Base-by-base conservation (phyloP, 2,888 invertebrate genomes). In the Diploptera punctata region DNA sequence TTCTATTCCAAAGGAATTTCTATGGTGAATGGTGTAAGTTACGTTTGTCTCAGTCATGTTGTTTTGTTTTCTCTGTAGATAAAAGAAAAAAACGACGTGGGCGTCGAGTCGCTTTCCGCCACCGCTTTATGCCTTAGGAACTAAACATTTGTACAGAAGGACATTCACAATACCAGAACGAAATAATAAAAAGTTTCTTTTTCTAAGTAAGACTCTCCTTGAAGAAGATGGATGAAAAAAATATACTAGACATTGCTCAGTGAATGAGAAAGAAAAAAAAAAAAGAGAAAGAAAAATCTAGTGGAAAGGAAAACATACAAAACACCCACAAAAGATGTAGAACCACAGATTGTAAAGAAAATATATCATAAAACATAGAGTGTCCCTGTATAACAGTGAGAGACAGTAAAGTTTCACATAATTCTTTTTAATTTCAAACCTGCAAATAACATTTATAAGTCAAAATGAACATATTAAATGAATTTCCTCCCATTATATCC, bases 161-260 rank as follows among this genome's bases (percentile, higher is more conserved):
- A 33, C 10, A 33, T 33, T 19, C 18, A 18, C 19, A 18, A 52
- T 52, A 21, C 5, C 4, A n/a, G 9, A 47, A 47, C 7, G 18
- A n/a, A n/a, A 47, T 7, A 47, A n/a, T 13, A 47, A 3, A 16
- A 10, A 9, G 26, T 54, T 3, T 54, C n/a, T n/a, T n/a, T n/a
- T n/a, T n/a, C 54, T 26, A 54, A 2, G 54, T 26, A 24, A 24
- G 54, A 26, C 26, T 26, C 26, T 54, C 21, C 49, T 26, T 26
- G 26, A 54, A 26, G 54, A 29, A 54, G 54, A 54, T 24, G 26
- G 54, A 54, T 54, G 26, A 54, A 54, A 54, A 54, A 16, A 13
- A 13, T 9, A 54, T 26, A 24, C 54, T 54, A 54, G 24, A 54
- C 54, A 26, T 2, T 54, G 54, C 54, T 54, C 13, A 29, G n/a